Base-by-base conservation (phyloP, 2,113 vertebrate genomes). In the Alouatta palliata region DNA sequence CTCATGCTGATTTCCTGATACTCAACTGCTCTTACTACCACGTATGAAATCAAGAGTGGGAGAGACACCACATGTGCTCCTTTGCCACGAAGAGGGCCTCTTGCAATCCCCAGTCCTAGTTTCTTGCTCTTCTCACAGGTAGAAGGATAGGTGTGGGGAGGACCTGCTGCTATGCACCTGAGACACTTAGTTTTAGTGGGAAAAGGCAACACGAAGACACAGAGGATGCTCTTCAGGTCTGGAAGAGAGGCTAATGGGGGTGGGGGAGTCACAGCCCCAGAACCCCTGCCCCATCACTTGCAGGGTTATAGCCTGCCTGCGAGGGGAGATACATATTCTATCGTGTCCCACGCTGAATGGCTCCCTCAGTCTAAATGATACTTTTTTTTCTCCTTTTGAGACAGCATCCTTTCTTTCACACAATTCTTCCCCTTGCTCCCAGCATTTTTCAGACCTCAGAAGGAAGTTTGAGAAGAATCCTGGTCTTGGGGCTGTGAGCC, bases 301-400 rank as follows among this genome's bases (percentile, higher is more conserved):
- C 0, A 37, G 49, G 56, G 19, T 68, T 16, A 58, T 54, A 89
- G 6, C 4, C 11, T 9, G 8, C 37, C 32, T 43, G 13, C 0
- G 1, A 85, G 3, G 11, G 27, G 23, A 64, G 8, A 32, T 35
- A 47, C 17, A 12, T 35, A 45, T n/a, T 56, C 66, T 47, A 7
- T 68, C 16, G 45, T 43, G 54, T 37, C 79, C 64, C 20, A 8
- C 68, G 27, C 73, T 32, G 25, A 87, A 20, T 40, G 52, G 52
- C n/a, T 2, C 3, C 6, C 76, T 71, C 2, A 3, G 23, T 85
- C 25, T 43, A 17, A 27, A 6, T 2, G 37, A 12, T 11, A 6
- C 32, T 35, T 75, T 94, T 64, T 66, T 82, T 95, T 75, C 43
- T 66, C 32, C n/a, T 90, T 87, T 52, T 20, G 40, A 61, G 32